Conservation (phyloP, 2,113 vertebrate genomes). For the Seriola rivoliana region DNA sequence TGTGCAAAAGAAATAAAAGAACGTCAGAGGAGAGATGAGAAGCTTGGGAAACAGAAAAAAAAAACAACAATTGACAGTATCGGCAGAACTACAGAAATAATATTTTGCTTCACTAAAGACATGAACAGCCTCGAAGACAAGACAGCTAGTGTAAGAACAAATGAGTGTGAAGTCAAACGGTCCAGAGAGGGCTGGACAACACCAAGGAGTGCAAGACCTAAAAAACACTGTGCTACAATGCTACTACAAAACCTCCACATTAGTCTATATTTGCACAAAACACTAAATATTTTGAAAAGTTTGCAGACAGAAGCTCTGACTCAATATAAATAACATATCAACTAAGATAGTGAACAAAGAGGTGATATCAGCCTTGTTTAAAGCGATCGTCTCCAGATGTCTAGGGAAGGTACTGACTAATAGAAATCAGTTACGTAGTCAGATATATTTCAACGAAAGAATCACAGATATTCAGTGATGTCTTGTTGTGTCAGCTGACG, state of each 20-base stretch:
- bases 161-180: constrained; percentile 12
- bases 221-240: background rate
- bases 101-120: constrained; percentile 26
- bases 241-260: background rate
- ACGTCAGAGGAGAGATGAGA: constrained; percentile 37
- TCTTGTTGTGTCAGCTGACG: background rate
- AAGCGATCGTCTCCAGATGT: background rate
- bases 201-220: background rate
- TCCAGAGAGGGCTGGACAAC: background rate
- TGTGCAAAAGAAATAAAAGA: constrained; percentile 50
- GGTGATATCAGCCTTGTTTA: background rate
- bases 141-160: background rate
- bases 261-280: background rate
- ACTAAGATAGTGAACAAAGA: background rate
- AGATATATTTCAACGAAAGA: constrained; percentile 18
- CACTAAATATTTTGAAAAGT: background rate
- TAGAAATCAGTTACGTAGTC: background rate
- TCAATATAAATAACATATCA: constrained; percentile 46
- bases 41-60: constrained; percentile 50
- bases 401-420: background rate
- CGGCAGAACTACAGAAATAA: constrained; percentile 23
- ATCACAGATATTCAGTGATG: background rate
- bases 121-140: background rate
- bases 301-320: constrained; percentile 30
- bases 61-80: constrained; percentile 7